phyloP scores from a whole-genome alignment of 2,113 vertebrate genomes.

The Hucho hucho region DNA sequence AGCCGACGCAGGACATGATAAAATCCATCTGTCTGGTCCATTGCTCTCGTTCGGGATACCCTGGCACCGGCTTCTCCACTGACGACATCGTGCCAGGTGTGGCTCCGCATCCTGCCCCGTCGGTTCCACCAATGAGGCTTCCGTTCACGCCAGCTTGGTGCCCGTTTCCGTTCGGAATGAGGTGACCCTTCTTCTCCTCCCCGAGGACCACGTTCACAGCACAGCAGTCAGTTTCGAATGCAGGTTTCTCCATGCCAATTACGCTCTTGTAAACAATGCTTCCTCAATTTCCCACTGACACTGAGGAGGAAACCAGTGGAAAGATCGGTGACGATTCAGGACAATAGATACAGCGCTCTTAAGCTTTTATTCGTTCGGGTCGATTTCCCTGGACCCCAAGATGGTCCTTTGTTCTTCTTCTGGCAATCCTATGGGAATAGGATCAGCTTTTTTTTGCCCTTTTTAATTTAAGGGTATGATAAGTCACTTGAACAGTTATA shows the following conservation, averaged over 20 bases:
- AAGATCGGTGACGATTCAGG: conserved; percentile 22
- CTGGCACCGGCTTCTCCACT: conserved; percentile 34
- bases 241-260: conserved; percentile 67
- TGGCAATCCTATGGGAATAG: conserved; percentile 20
- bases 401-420: conserved; percentile 44
- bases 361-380: conserved; percentile 20
- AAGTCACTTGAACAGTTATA: conserved; percentile 1
- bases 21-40: conserved; percentile 96
- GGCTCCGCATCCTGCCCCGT: conserved; percentile 25
- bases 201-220: conserved; percentile 52
- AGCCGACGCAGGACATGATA: conserved; percentile 92
- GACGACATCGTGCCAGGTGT: conserved; percentile 28
- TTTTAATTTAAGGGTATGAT: conserved; percentile 8
- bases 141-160: conserved; percentile 46
- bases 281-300: conserved; percentile 15
- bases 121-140: conserved; percentile 34
- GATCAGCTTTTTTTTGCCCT: conserved; percentile 36
- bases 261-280: conserved; percentile 37
- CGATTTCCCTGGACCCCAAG: conserved; percentile 29
- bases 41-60: conserved; percentile 79
- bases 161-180: conserved; percentile 62
- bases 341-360: conserved; percentile 33
- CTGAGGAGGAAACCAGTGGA: conserved; percentile 12
- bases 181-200: conserved; percentile 70
- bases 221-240: conserved; percentile 53